These are phyloP conservation scores for Hemibagrus wyckioides DNA, from an alignment of 2,113 vertebrate species.

Conservation along the genomic window DNA sequence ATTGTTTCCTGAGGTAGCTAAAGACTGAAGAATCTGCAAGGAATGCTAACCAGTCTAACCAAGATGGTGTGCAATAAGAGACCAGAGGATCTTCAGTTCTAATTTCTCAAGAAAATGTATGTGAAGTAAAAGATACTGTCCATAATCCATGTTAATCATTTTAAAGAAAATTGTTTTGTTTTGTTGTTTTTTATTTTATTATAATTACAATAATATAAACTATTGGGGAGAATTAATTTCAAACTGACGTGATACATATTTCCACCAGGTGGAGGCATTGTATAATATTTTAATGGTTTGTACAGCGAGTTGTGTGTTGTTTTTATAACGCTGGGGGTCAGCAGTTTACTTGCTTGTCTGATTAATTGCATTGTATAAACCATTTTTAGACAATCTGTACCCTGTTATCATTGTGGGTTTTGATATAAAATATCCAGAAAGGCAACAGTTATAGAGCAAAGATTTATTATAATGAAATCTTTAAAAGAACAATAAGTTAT, in stretches of 20 bases:
- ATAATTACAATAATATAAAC: not conserved
- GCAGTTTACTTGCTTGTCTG: not conserved
- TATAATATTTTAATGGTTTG: not conserved
- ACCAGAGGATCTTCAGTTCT: not conserved
- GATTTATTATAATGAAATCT: not conserved
- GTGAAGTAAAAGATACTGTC: not conserved
- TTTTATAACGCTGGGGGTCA: not conserved
- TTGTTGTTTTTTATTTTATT: not conserved
- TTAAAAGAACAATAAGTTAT: not conserved
- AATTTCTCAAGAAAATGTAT: not conserved
- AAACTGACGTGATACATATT: not conserved
- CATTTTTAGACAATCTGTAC: not conserved
- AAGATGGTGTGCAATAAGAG: not conserved
- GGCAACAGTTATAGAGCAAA: not conserved
- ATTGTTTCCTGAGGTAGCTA: not conserved
- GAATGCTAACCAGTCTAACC: not conserved
- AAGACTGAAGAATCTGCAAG: not conserved
- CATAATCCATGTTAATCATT: not conserved
- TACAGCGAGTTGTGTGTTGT: not conserved
- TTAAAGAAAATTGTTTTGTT: not conserved
- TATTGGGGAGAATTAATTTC: not conserved
- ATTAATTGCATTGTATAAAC: not conserved
- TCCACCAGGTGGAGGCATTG: conserved; percentile 31
- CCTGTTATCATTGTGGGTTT: not conserved
- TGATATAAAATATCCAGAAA: not conserved